These are phyloP conservation scores for Phaethon lepturus DNA, from an alignment of 2,113 vertebrate species.

Conservation along the genomic window DNA sequence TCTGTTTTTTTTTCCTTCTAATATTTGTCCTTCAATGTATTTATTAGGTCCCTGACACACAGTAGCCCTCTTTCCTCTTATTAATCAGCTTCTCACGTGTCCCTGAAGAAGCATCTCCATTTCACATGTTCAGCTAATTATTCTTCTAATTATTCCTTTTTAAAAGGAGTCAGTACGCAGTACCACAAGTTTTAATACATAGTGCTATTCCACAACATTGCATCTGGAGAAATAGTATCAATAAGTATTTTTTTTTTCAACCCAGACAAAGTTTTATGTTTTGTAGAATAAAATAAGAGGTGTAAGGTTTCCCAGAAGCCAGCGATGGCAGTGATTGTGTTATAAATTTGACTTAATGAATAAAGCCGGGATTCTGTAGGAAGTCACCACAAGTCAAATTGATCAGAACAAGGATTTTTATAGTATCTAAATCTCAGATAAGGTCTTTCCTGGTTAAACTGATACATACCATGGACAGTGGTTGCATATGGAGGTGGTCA, in stretches of 20 bases:
- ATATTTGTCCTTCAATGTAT: slow-evolving; percentile 54
- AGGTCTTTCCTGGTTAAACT: neutral
- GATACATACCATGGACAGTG: neutral
- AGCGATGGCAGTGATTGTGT: neutral
- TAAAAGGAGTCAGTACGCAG: neutral
- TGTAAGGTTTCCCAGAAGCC: neutral
- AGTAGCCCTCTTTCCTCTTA: neutral
- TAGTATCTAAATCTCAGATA: neutral
- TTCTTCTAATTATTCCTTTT: slow-evolving; percentile 17
- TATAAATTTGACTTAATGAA: neutral
- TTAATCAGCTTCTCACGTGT: slow-evolving; percentile 11
- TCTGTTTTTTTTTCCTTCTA: too few species aligned
- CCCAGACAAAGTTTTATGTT: neutral
- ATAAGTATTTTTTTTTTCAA: neutral
- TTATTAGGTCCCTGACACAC: slow-evolving; percentile 45
- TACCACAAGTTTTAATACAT: neutral
- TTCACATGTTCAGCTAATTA: slow-evolving; percentile 49
- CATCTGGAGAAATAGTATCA: neutral
- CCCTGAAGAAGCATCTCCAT: neutral
- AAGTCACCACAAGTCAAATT: neutral
- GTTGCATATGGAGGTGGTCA: neutral
- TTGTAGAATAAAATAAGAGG: neutral
- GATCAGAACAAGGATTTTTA: neutral
- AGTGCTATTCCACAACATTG: neutral
- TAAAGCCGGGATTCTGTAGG: neutral